Evolutionary conservation across 2,888 invertebrate species (phyloP).

Genomic region (Adelphocoris suturalis): DNA sequence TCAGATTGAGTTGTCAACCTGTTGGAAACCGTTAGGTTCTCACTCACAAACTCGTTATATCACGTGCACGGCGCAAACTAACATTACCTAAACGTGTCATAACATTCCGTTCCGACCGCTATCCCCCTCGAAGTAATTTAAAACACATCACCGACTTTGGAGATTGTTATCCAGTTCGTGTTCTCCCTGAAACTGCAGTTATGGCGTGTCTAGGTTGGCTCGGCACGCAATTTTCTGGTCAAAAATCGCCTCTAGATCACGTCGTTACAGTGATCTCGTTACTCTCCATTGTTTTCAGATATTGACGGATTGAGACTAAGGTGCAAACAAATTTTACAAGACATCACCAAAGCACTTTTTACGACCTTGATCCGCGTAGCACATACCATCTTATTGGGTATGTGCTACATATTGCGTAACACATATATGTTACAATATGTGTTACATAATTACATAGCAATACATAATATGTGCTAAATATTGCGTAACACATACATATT

Average conservation of each 20-base stretch:
- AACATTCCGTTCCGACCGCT: neutral
- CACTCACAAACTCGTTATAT: constrained; percentile 39
- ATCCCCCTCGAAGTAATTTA: neutral
- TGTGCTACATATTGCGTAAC: too few species aligned
- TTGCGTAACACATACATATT: too few species aligned
- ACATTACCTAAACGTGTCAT: constrained; percentile 18
- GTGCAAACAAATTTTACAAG: too few species aligned
- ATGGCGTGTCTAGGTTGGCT: neutral
- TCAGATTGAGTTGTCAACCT: constrained; percentile 13
- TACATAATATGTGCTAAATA: too few species aligned
- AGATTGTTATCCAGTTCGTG: neutral
- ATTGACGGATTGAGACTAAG: too few species aligned
- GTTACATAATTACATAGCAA: too few species aligned
- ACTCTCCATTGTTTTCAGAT: too few species aligned
- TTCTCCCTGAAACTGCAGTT: neutral
- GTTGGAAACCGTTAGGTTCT: constrained; percentile 20
- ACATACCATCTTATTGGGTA: too few species aligned
- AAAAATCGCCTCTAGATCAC: neutral
- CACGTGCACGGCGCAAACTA: neutral
- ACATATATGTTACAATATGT: too few species aligned
- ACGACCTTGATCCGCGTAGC: too few species aligned
- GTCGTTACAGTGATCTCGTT: neutral
- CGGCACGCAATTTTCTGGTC: neutral
- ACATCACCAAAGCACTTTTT: too few species aligned
- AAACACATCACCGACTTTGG: constrained; percentile 23